Evolutionary conservation across 2,797 vertebrate genomes (phyloP).

Genomic region (Eremophila alpestris): DNA sequence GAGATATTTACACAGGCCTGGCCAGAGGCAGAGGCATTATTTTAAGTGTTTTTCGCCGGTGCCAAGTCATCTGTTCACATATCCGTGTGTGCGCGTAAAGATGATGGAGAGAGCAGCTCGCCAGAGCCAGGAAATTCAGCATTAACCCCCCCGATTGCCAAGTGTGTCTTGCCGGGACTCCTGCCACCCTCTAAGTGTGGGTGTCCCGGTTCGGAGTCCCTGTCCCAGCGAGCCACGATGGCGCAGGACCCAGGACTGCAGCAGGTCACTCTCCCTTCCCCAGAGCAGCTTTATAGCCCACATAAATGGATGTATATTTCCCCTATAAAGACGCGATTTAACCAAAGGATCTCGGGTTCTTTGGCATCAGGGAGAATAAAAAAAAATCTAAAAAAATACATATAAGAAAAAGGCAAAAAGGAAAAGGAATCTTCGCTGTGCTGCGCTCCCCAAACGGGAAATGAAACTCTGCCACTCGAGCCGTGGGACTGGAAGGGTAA

Average conservation of each 20-base stretch:
- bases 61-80: slow-evolving; percentile 62
- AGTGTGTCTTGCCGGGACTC: accelerated
- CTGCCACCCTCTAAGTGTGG: background rate
- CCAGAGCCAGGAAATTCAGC: background rate
- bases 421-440: background rate
- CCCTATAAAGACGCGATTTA: background rate
- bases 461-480: accelerated
- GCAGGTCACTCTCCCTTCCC: background rate
- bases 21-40: slow-evolving; percentile 49
- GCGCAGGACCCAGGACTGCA: accelerated
- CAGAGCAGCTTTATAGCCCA: background rate
- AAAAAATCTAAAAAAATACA: too few relatives aligned
- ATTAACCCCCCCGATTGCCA: background rate
- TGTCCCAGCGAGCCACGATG: accelerated
- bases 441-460: accelerated
- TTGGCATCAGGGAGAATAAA: background rate
- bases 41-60: slow-evolving; percentile 23
- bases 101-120: slow-evolving; percentile 31
- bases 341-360: background rate
- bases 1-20: background rate
- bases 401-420: accelerated
- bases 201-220: background rate
- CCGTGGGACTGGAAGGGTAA: background rate
- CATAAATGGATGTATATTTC: slow-evolving; percentile 53
- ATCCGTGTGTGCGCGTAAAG: background rate